Percentiles rank a stretch among this genome's conserved stretches.
Conservation (phyloP, 2,797 vertebrate genomes). For the Pseudochirops corinnae region DNA sequence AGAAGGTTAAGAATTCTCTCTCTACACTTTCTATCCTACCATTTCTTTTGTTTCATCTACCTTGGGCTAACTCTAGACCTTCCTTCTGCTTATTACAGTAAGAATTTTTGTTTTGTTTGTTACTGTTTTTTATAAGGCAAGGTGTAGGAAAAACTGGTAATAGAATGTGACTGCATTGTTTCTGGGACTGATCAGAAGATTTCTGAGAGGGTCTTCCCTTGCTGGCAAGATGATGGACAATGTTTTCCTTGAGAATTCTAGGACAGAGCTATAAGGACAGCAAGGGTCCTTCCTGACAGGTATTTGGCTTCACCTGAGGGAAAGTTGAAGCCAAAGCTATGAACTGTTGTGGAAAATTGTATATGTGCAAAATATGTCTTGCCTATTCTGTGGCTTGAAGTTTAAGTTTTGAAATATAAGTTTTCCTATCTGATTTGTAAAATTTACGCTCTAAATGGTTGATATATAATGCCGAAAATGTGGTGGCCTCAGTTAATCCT, state of each 20-base stretch:
- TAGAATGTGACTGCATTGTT: not conserved
- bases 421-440: conserved; percentile 3
- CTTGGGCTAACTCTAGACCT: not conserved
- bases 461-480: not conserved
- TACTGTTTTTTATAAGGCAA: not conserved
- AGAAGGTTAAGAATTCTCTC: not conserved
- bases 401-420: not conserved
- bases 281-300: not conserved
- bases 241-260: not conserved
- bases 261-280: not conserved
- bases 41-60: not conserved
- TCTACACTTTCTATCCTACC: not conserved
- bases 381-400: not conserved
- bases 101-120: too few relatives aligned
- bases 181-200: not conserved
- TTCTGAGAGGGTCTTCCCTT: not conserved
- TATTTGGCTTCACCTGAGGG: not conserved
- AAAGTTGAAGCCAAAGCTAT: not conserved
- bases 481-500: not conserved
- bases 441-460: not conserved
- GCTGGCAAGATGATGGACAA: not conserved
- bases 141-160: not conserved
- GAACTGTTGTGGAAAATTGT: not conserved
- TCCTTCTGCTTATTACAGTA: not conserved
- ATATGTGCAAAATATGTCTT: not conserved